Evolutionary conservation across 2,113 vertebrate genomes (phyloP).

Genomic region (Tympanuchus pallidicinctus): DNA sequence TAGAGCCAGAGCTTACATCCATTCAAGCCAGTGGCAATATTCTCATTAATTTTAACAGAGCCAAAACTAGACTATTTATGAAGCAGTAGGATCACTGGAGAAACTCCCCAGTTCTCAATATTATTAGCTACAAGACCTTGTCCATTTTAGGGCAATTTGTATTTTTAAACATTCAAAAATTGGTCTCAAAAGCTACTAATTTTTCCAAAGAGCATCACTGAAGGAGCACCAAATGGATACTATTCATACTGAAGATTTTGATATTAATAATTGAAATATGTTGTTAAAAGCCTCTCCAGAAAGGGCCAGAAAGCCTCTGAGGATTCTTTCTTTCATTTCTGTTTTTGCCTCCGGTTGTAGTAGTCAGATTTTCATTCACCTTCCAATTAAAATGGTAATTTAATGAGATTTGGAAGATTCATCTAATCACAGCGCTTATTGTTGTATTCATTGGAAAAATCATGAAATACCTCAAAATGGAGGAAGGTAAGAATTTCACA

Average conservation of each 20-base stretch:
- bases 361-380: slow-evolving; percentile 20
- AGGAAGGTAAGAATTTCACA: background rate
- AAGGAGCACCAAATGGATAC: background rate
- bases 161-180: background rate
- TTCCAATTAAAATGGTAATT: slow-evolving; percentile 56
- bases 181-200: background rate
- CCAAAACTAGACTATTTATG: background rate
- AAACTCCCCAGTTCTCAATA: background rate
- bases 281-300: slow-evolving; percentile 1
- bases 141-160: background rate
- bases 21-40: background rate
- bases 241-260: background rate
- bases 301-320: background rate
- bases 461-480: background rate
- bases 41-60: slow-evolving; percentile 46
- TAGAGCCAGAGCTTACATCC: background rate
- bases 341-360: slow-evolving; percentile 32
- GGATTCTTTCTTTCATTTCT: slow-evolving; percentile 31
- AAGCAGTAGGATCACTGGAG: slow-evolving; percentile 5
- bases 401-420: background rate
- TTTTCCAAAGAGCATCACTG: background rate
- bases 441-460: background rate
- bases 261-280: slow-evolving; percentile 21
- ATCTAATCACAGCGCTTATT: background rate
- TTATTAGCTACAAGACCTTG: background rate